Base-by-base conservation (phyloP, 1,140 invertebrate genomes). In the Drosophila miranda region DNA sequence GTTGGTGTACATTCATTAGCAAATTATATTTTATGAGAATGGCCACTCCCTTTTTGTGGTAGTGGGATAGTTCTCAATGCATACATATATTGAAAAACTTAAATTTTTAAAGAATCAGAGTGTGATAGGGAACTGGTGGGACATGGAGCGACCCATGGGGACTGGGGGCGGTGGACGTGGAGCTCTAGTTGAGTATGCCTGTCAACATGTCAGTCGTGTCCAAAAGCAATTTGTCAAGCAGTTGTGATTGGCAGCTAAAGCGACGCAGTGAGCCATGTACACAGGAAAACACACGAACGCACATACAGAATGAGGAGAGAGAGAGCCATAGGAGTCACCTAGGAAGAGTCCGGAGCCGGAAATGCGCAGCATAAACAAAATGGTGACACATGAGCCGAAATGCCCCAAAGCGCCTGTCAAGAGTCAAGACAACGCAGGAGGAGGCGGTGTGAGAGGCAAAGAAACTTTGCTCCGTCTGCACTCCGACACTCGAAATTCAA, bases 191-290 rank as follows among this genome's bases (percentile, higher is more conserved):
- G 64, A 70, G 66, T 51, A 48, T 70, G 66, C 60, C 77, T 86
- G 81, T 86, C 78, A 87, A 67, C 78, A 75, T 62, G 74, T 82
- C 82, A 82, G 61, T 63, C 62, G 71, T 60, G 78, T 81, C 81
- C 78, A 82, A 87, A 88, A 87, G 78, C 83, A 87, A 87, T 87
- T 87, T 87, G 82, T 87, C 82, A 87, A 78, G 50, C 82, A 78
- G 78, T 87, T 87, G 82, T 87, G 82, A 87, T 87, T 87, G 82
- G 79, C 82, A 87, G 82, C 70, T 71, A 64, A 81, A 80, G 66
- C 71, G 61, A 75, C 52, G 66, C 66, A 75, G 59, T 49, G 66
- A 75, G 41, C 74, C 69, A 75, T 49, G 55, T 77, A 75, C 72
- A 54, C 51, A 56, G 41, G 64, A 38, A 50, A 46, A 45, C 51